Conservation (phyloP, 35 echinoderm and acorn worm genomes). For the Ptychodera flava region DNA sequence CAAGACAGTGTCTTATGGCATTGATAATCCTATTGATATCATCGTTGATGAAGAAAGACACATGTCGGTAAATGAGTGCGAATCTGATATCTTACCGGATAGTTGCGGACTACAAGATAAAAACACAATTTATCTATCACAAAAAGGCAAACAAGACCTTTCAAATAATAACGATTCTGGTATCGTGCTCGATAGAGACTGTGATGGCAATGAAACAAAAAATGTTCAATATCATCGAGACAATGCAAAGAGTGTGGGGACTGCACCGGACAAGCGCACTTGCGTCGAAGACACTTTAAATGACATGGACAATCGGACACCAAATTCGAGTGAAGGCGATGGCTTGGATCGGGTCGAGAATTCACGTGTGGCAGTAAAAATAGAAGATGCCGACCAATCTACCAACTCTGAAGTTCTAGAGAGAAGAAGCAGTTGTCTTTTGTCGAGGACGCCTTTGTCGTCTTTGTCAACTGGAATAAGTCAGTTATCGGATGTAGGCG, state of each 20-base stretch:
- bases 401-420: not conserved
- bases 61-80: not conserved
- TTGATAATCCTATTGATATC: not conserved
- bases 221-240: not conserved
- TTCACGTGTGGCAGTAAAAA: not conserved
- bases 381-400: not conserved
- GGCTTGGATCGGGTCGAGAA: not conserved
- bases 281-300: not conserved
- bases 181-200: not conserved
- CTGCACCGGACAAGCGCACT: not conserved
- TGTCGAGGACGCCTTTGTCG: not conserved
- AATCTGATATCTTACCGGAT: not conserved
- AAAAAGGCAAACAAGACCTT: not conserved
- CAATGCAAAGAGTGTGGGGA: not conserved
- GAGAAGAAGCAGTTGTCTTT: not conserved
- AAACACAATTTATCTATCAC: not conserved
- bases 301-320: too few species aligned
- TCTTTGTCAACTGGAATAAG: not conserved
- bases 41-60: not conserved
- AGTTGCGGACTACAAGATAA: not conserved
- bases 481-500: not conserved
- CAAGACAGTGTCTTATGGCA: too few species aligned
- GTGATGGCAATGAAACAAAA: not conserved
- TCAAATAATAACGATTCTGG: not conserved
- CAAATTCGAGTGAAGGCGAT: too few species aligned